Evolutionary conservation across 2,113 vertebrate species (phyloP), one percentile per base, ranked within the genome.

Genomic region (Fregetta grallaria): DNA sequence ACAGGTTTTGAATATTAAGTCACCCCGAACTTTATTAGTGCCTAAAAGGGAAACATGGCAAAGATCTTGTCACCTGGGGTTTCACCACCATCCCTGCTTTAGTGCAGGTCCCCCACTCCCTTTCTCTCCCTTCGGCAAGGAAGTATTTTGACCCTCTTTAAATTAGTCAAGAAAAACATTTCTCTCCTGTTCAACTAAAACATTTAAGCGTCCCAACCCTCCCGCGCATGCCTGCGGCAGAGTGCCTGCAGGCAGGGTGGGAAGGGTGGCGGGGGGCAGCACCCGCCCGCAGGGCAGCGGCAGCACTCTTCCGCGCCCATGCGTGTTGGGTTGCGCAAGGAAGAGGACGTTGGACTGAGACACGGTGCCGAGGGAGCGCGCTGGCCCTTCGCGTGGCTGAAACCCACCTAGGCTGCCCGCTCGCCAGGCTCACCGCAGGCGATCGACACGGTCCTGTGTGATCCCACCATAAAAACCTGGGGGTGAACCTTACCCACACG

Each of bases 1-100:
- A 94, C 96, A 93, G 95, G 96, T 95, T 97, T 91, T 81, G 70
- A 76, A 66, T 52, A 82, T 91, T 88, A 95, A 79, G 89, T 93
- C 79, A 95, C 52, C 16, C 16, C 2, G 5, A 84, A 55, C 34
- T 71, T 90, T 68, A 78, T 13, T 67, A 78, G 55, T 1, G 9
- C 55, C 53, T 81, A 63, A 75, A 90, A 95, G 72, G 50, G 63
- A 92, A 92, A 88, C 3, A 2, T 3, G 7, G 32, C 34, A 29
- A 79, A 89, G 61, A 74, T 10, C 59, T 42, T 34, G 36, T 40
- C 70, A 81, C 42, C 27, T 34, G 47, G 44, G 34, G n/a, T 49
- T 50, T 71, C 61, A 63, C 16, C 3, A 19, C 21, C 62, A 13
- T 40, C 55, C 59, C 40, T 38, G 23, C 58, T 38, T 56, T 30